Evolutionary conservation across 2,888 invertebrate genomes (phyloP).

Genomic region (Spatulosminthurus flaviceps): DNA sequence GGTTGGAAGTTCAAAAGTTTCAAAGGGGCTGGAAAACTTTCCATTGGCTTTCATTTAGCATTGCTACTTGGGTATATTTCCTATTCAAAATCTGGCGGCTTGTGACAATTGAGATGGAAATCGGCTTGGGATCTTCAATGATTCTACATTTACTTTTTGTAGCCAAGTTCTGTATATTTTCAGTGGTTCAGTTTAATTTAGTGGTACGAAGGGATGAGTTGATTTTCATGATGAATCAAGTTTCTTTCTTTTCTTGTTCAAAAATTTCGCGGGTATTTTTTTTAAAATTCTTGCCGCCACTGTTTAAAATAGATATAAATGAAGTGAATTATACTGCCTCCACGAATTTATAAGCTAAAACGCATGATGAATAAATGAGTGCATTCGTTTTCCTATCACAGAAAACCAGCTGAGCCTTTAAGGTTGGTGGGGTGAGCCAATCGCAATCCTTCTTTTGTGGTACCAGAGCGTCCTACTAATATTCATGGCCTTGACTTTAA

Average conservation of each 20-base stretch:
- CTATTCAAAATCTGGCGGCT: neutral
- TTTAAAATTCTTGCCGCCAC: too few species aligned
- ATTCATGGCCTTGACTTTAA: neutral
- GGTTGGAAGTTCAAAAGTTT: neutral
- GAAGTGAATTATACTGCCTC: too few species aligned
- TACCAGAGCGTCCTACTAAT: neutral
- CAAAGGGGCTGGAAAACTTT: neutral
- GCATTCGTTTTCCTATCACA: too few species aligned
- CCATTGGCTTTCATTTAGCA: neutral
- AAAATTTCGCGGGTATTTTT: neutral
- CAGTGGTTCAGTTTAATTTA: conserved; percentile 19
- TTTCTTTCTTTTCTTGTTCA: neutral
- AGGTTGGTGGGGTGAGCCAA: too few species aligned
- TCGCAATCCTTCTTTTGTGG: neutral
- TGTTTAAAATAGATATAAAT: too few species aligned
- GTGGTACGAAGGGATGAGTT: neutral
- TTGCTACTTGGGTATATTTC: neutral
- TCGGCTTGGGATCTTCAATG: neutral
- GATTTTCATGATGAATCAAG: conserved; percentile 27
- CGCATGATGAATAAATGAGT: too few species aligned
- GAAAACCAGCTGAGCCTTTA: too few species aligned
- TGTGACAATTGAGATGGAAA: neutral
- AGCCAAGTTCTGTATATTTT: neutral
- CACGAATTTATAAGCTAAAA: too few species aligned
- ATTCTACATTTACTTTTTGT: neutral